Base-by-base conservation (phyloP, 2,113 vertebrate genomes). In the Aviceda subcristata region DNA sequence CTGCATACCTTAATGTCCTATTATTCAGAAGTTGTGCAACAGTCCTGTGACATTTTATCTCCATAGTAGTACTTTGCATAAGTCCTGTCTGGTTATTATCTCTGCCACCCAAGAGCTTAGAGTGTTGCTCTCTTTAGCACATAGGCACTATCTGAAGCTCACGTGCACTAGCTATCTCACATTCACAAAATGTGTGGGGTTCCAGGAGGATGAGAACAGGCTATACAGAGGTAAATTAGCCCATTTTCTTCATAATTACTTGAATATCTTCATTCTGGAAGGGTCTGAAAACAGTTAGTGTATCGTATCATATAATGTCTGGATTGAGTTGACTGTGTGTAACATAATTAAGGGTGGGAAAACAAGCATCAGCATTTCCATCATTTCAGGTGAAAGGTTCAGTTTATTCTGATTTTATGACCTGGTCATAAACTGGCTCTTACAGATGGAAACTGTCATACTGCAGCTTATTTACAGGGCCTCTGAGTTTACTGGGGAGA, bases 21-120 rank as follows among this genome's bases (percentile, higher is more conserved):
- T 92, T 91, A 71, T 76, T 93, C 78, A 92, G 45, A 92, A 92
- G 63, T 24, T 83, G 27, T 94, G 36, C 45, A 57, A 81, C 59
- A 82, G 59, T 57, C 92, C 32, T 63, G 68, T 97, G 93, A 94
- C 69, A 80, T 97, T 90, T 96, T 90, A 85, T 85, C 73, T 94
- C 36, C 55, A 34, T 13, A 43, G 36, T 7, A 76, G 46, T 41
- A 39, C 68, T 45, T 15, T 79, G 20, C 48, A 17, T 72, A 59
- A 94, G 59, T 68, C 22, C 50, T 92, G 48, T 66, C 87, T 97
- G 86, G 59, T 93, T 97, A 78, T 90, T 88, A 87, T 94, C 92
- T 97, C 71, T 83, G 51, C 78, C 91, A 95, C 68, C 46, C 67
- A 88, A 73, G 48, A 84, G 51, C 62, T 76, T 80, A 41, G 95